Evolutionary conservation across 2,888 invertebrate genomes (phyloP).

Genomic region (Apotomis betuletana): DNA sequence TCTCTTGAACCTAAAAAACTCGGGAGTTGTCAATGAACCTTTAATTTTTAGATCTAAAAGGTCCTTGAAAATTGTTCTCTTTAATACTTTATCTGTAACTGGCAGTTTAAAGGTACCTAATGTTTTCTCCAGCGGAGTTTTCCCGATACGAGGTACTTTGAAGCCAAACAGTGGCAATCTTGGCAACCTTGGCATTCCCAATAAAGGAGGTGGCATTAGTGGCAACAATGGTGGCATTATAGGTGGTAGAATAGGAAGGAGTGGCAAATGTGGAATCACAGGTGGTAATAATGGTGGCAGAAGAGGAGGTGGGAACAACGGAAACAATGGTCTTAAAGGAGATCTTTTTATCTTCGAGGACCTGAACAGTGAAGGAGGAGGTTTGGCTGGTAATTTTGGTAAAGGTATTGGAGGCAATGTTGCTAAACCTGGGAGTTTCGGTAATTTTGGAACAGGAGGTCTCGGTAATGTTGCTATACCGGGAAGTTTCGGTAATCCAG

Average conservation of each 20-base stretch:
- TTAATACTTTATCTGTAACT: conserved; percentile 42
- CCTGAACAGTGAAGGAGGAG: conserved; percentile 42
- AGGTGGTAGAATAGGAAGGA: conserved; percentile 34
- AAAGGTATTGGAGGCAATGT: conserved; percentile 45
- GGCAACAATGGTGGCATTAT: conserved; percentile 44
- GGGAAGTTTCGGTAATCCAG: conserved; percentile 44
- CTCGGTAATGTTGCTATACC: conserved; percentile 44
- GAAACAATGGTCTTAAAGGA: conserved; percentile 43
- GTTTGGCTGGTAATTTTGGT: conserved; percentile 46
- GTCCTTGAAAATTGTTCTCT: conserved; percentile 52
- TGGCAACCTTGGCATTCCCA: conserved; percentile 17
- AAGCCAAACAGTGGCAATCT: conserved; percentile 48
- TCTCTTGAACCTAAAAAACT: conserved; percentile 61
- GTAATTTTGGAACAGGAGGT: conserved; percentile 46
- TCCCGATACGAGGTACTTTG: conserved; percentile 53
- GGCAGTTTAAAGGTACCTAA: conserved; percentile 48
- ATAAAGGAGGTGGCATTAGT: conserved; percentile 24
- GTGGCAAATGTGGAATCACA: conserved; percentile 16
- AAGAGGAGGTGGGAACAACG: conserved; percentile 42
- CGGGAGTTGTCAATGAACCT: conserved; percentile 58
- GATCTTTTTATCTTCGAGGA: conserved; percentile 12
- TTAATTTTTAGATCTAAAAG: conserved; percentile 58
- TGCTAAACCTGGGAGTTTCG: conserved; percentile 41
- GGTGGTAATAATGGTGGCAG: conserved; percentile 26
- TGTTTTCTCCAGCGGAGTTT: conserved; percentile 51